Base-by-base conservation (phyloP, 2,888 invertebrate species). In the Pristionchus entomophagus region DNA sequence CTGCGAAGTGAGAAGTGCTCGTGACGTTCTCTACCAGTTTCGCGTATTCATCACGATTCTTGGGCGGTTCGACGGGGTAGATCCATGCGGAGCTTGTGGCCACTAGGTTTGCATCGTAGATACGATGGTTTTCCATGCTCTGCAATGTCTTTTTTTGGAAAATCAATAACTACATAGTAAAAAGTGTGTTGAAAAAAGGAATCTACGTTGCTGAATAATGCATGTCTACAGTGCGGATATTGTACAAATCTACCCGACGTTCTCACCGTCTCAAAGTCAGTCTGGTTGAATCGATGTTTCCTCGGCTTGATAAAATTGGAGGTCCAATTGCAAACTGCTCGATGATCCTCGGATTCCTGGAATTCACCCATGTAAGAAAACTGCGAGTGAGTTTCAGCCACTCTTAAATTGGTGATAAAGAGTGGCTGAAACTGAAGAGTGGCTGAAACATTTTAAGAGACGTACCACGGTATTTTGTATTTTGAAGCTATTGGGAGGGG, bases 11-110 rank as follows among this genome's bases (percentile, higher is more conserved):
- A 5, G 29, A 45, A 17, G 19, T 17, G 4, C 19, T 45, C 8
- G 45, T 12, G 3, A 45, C 29, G 17, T 77, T 19, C 26, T 49
- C 26, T 2, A 53, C 53, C 32, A 51, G 19, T 35, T 22, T 17
- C 10, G 80, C 53, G 22, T 80, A 80, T 32, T 51, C 80, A 17
- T 53, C 51, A 22, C 51, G 14, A 35, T 80, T 53, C 3, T 53
- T 53, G 22, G 35, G 32, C 19, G 80, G 80, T 53, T 80, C 80
- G 22, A 80, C 80, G 19, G 80, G 80, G 32, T 80, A 80, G n/a
- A 80, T 80, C 80, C 80, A 80, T 6, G 80, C 80, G 19, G 80
- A 80, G 35, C 53, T 53, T 35, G 80, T 35, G 32, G 51, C 77
- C 5, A 77, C 35, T 6, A 77, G n/a, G 5, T n/a, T 45, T 12